Conservation (phyloP, 2,113 vertebrate species). For the Catharus fuscescens region DNA sequence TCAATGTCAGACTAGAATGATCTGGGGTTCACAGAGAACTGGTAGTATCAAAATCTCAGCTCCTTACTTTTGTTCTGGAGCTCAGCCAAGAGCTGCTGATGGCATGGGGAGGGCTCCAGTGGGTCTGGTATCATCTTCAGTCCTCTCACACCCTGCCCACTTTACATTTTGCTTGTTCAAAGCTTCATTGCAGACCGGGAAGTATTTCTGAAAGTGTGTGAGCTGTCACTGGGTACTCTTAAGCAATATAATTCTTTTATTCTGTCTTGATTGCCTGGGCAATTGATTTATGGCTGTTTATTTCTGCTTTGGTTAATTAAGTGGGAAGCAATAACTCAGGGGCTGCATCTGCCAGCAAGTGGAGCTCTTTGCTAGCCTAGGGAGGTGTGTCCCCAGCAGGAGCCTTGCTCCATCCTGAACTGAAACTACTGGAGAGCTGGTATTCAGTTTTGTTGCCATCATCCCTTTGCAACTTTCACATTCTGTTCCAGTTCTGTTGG, state of each 20-base stretch:
- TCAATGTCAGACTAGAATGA: neutral
- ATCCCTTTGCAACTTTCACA: neutral
- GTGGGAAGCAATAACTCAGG: neutral
- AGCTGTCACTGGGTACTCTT: neutral
- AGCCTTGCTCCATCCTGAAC: neutral
- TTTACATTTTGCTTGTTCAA: neutral
- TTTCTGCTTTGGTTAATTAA: neutral
- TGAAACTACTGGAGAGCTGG: neutral
- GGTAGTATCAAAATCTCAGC: neutral
- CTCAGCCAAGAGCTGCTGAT: neutral
- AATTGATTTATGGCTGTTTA: neutral
- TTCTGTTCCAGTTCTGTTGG: neutral
- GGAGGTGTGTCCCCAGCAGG: neutral
- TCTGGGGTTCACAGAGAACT: neutral
- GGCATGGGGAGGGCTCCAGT: neutral
- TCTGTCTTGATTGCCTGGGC: neutral
- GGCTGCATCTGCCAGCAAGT: conserved; percentile 47
- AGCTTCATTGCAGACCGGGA: neutral
- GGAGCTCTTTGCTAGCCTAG: conserved; percentile 64
- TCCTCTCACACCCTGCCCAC: neutral
- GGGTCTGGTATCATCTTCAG: neutral
- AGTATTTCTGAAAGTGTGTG: neutral
- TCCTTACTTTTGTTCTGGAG: neutral
- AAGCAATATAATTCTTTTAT: neutral
- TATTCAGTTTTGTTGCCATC: neutral